phyloP scores from a whole-genome alignment of 2,888 invertebrate species.

The Eristalis pertinax region DNA sequence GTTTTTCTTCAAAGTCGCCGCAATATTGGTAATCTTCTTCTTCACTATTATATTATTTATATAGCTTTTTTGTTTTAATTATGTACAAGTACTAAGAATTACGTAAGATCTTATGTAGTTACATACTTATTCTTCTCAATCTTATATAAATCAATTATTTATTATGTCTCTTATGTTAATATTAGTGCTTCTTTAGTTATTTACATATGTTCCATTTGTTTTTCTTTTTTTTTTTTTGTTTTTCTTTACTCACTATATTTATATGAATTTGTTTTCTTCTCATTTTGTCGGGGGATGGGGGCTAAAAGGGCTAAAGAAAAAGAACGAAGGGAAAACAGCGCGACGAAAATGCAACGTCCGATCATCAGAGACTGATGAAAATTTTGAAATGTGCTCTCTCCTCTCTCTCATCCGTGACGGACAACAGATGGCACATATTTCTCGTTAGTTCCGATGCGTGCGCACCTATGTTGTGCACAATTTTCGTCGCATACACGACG shows the following conservation, averaged over 20 bases:
- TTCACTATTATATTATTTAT: conserved; percentile 61
- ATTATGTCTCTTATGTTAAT: conserved; percentile 43
- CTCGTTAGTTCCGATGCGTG: conserved; percentile 1
- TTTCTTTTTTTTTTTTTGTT: conserved; percentile 7
- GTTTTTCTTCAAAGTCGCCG: conserved; percentile 63
- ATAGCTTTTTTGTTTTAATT: conserved; percentile 49
- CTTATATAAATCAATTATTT: conserved; percentile 66
- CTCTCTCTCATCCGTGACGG: conserved; percentile 6
- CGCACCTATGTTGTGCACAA: background rate
- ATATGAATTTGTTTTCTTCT: conserved; percentile 2
- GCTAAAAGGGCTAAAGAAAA: background rate
- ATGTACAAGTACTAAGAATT: conserved; percentile 63
- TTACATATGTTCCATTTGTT: conserved; percentile 58
- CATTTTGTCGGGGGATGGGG: conserved; percentile 32
- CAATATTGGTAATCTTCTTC: conserved; percentile 41
- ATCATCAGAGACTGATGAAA: conserved; percentile 11
- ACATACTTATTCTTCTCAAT: conserved; percentile 58
- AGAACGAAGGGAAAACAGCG: background rate
- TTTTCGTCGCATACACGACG: background rate
- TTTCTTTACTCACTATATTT: conserved; percentile 52
- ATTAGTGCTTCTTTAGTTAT: conserved; percentile 55
- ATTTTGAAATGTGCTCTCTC: background rate
- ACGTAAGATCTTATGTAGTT: conserved; percentile 62
- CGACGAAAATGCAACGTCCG: conserved; percentile 4
- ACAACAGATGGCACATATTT: background rate